Conservation (phyloP, 2,888 invertebrate species). For the Hofmannophila pseudospretella region DNA sequence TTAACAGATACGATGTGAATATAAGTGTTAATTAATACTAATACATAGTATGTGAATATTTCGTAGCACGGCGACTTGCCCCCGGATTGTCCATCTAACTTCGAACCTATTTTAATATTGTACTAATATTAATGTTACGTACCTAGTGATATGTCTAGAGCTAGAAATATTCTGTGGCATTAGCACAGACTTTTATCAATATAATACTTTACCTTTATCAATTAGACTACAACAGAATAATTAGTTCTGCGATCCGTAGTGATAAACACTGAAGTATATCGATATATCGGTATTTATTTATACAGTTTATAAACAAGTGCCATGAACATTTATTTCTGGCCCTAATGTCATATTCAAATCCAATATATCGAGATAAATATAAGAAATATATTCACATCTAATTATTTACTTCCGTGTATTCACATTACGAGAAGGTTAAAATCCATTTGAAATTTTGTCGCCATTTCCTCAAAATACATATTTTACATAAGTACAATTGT, state of each 20-base stretch:
- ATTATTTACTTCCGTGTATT: neutral
- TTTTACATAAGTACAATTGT: conserved; percentile 8
- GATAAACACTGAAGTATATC: too few species aligned
- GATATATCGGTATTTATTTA: conserved; percentile 16
- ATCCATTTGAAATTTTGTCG: too few species aligned
- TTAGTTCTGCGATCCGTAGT: too few species aligned
- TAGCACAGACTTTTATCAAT: neutral
- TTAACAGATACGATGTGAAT: conserved; percentile 61
- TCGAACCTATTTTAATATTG: conserved; percentile 26
- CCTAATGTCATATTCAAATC: neutral
- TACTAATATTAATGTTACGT: conserved; percentile 34
- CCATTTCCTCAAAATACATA: neutral
- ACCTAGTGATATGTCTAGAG: conserved; percentile 32
- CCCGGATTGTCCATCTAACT: conserved; percentile 38
- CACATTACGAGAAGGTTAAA: too few species aligned
- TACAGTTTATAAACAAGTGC: too few species aligned
- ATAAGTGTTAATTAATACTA: conserved; percentile 64
- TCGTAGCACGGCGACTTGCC: conserved; percentile 41
- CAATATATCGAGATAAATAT: neutral
- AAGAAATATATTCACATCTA: neutral
- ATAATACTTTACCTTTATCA: conserved; percentile 5
- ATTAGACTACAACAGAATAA: too few species aligned
- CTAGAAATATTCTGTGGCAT: conserved; percentile 13
- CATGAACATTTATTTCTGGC: conserved; percentile 18
- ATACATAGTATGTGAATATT: conserved; percentile 47